Evolutionary conservation across 2,888 invertebrate species (phyloP).

Genomic region (Dione vanillae): DNA sequence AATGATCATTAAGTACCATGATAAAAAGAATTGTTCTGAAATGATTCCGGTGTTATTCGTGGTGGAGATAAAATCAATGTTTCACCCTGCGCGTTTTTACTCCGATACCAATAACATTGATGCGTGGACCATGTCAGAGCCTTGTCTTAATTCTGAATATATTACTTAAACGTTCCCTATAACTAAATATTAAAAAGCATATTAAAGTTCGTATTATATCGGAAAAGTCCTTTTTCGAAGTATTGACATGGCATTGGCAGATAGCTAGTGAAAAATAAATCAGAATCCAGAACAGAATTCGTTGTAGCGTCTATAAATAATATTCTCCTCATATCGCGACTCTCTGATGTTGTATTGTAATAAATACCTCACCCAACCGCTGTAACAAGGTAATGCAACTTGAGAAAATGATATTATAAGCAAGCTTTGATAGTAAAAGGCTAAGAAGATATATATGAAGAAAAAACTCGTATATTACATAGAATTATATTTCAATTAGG

Average conservation of each 20-base stretch:
- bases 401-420: neutral
- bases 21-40: constrained; percentile 42
- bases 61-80: constrained; percentile 45
- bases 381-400: neutral
- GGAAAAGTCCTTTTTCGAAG: no score
- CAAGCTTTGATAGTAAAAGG: no score
- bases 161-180: neutral
- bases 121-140: constrained; percentile 10
- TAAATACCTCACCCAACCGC: neutral
- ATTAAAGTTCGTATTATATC: no score
- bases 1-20: constrained; percentile 46
- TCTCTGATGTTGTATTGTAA: constrained; percentile 10
- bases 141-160: neutral
- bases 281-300: neutral
- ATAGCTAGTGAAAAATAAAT: constrained; percentile 3
- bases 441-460: no score
- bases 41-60: constrained; percentile 42
- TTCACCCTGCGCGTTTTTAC: constrained; percentile 34
- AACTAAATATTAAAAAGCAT: no score
- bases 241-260: neutral
- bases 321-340: constrained; percentile 4
- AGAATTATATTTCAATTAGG: no score
- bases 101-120: constrained; percentile 31
- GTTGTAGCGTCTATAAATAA: constrained; percentile 15
- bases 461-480: no score